Base-by-base conservation (phyloP, 1,140 invertebrate genomes). In the Zaprionus tsacasi region DNA sequence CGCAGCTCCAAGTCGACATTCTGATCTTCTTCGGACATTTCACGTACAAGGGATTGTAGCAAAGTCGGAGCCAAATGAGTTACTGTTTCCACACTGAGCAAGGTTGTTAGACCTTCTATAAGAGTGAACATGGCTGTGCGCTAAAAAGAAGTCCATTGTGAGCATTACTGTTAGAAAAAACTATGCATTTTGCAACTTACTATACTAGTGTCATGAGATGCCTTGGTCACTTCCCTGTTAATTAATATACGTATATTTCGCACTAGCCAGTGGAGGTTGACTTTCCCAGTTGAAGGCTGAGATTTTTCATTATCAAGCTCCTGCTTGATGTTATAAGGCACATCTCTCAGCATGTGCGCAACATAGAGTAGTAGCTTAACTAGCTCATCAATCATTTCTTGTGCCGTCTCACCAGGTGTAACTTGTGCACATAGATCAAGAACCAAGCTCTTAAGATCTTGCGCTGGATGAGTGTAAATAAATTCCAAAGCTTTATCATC, bases 341-440 rank as follows among this genome's bases (percentile, higher is more conserved):
- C 59, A 30, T 93, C 93, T 70, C 94, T 93, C 1, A 96, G 85
- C 52, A 96, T 93, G 87, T 94, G 94, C 0, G 95, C 94, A 17
- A 97, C 92, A 77, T 95, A 96, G 10, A 97, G 93, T 50, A 97
- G 92, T 91, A 97, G 96, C 89, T 96, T 96, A 3, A 96, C 93
- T 15, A 96, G 94, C 88, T 96, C 94, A 80, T 95, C 95, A 10
- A 95, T 94, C 87, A 96, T 94, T 65, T 96, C 94, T 38, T 88
- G 85, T 10, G 94, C 93, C 5, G 93, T 91, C 40, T 93, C 88
- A 2, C 94, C 94, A 0, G 96, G 95, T 54, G 95, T 94, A 27
- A 97, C 94, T 82, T 97, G 96, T 11, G 95, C 95, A 61, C 95
- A 94, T 60, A 97, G 93, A 93, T 96, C 96, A n/a, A 96, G 92